Conservation (phyloP, 2,888 invertebrate genomes). For the Epistrophella euchroma region DNA sequence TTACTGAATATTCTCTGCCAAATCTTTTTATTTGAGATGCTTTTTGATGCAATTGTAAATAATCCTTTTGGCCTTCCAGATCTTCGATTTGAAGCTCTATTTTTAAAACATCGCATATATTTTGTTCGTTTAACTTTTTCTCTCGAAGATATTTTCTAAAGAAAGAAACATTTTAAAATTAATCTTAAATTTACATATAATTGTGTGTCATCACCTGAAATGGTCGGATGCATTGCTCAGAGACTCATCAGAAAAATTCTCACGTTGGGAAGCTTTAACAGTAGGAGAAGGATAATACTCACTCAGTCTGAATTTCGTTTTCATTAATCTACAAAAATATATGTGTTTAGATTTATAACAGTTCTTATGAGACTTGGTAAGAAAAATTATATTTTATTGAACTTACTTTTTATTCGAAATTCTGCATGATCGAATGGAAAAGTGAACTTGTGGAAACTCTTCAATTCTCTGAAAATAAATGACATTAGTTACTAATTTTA, state of each 20-base stretch:
- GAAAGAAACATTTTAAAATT: background rate
- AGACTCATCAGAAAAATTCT: slow-evolving; percentile 56
- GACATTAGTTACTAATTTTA: background rate
- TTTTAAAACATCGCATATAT: slow-evolving; percentile 77
- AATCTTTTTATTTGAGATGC: slow-evolving; percentile 48
- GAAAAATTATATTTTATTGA: background rate
- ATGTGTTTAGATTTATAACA: background rate
- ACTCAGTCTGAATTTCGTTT: background rate
- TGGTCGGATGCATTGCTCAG: slow-evolving; percentile 16
- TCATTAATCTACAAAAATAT: slow-evolving; percentile 22
- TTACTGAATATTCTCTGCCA: slow-evolving; percentile 65
- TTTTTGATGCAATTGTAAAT: slow-evolving; percentile 77
- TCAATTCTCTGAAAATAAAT: slow-evolving; percentile 56
- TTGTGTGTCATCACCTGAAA: slow-evolving; percentile 1
- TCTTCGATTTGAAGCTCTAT: slow-evolving; percentile 81
- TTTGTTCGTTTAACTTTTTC: slow-evolving; percentile 71
- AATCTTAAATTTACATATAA: background rate
- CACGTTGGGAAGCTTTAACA: slow-evolving; percentile 61
- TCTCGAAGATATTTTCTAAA: slow-evolving; percentile 76
- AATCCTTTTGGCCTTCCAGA: slow-evolving; percentile 78
- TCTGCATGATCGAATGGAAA: slow-evolving; percentile 41
- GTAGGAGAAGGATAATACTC: slow-evolving; percentile 57
- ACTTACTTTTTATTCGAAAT: slow-evolving; percentile 41
- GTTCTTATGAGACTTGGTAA: background rate
- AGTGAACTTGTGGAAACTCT: slow-evolving; percentile 54